Evolutionary conservation across 2,888 invertebrate species (phyloP), one percentile per base, ranked within the genome.

Genomic region (Pedicia rivosa): DNA sequence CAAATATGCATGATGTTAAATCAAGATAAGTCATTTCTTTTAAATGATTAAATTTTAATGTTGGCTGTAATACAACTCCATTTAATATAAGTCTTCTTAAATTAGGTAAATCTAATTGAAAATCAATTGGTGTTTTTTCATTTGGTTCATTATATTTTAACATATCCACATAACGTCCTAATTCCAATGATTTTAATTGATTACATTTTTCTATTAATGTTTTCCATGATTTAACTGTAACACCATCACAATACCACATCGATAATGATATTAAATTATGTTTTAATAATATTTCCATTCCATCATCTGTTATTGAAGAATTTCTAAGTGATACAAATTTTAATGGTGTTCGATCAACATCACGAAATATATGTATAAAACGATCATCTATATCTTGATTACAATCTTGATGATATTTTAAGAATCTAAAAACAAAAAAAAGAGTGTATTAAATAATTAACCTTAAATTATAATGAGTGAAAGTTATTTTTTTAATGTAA

Each of bases 231-330:
- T 62, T 56, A 28, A 68, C 64, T 1, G 77, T 73, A 30, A 88
- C 60, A 43, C 70, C 67, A 43, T 70, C 67, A 55, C 86, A 86
- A 48, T 82, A 75, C 39, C 74, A 70, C 43, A 91, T 64, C 46
- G 84, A 80, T 33, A 92, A 60, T 43, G 79, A 78, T 10, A 67
- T 62, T 26, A 86, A 67, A 44, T 75, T 72, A 57, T 90, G 90
- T 35, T 68, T 68, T 56, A 82, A 63, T 12, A 91, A 60, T 36
- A 71, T 70, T 45, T 70, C 66, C 34, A 90, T 60, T 39, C 82
- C 78, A 41, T 67, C 63, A 53, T 82, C 78, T 8, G 75, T 77
- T 30, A 90, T 70, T 26, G 69, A 67, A 16, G 80, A 74, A 52
- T 80, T 75, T 36, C 75, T 66, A 44, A 90, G 63, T 50, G 69